Evolutionary conservation across 2,888 invertebrate genomes (phyloP).

Genomic region (Pasiphila rectangulata): DNA sequence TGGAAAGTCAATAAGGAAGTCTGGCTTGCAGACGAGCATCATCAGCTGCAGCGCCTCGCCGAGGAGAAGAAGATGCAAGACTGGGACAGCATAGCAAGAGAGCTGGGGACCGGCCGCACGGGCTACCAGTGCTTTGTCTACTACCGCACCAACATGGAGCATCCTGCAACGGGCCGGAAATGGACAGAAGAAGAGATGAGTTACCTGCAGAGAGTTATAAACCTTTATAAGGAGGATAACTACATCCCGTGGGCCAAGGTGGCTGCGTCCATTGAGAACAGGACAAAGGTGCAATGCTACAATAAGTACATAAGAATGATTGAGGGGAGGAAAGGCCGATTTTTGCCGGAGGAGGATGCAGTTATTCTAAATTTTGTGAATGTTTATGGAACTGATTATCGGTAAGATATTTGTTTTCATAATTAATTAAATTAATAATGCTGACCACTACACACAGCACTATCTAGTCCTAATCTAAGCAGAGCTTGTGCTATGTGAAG

Average conservation of each 20-base stretch:
- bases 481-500: too few relatives aligned
- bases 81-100: constrained; percentile 84
- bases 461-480: too few relatives aligned
- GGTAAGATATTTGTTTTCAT: constrained; percentile 5
- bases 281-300: constrained; percentile 84
- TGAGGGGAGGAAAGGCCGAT: constrained; percentile 81
- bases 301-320: constrained; percentile 70
- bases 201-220: constrained; percentile 82
- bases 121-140: constrained; percentile 87
- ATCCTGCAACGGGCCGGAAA: constrained; percentile 52
- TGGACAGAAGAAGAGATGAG: constrained; percentile 87
- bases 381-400: constrained; percentile 79
- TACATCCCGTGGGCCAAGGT: constrained; percentile 89
- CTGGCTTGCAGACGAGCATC: constrained; percentile 59
- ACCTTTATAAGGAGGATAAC: constrained; percentile 82
- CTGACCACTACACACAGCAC: too few relatives aligned
- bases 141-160: constrained; percentile 77
- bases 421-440: too few relatives aligned
- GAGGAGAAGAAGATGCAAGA: constrained; percentile 72
- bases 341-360: constrained; percentile 84
- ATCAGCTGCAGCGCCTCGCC: constrained; percentile 49
- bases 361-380: constrained; percentile 82
- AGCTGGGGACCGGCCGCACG: constrained; percentile 81
- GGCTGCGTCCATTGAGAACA: constrained; percentile 81
- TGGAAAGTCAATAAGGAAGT: constrained; percentile 82